Conservation (phyloP, 1,140 invertebrate genomes). For the Pseudomyrmex sp. region DNA sequence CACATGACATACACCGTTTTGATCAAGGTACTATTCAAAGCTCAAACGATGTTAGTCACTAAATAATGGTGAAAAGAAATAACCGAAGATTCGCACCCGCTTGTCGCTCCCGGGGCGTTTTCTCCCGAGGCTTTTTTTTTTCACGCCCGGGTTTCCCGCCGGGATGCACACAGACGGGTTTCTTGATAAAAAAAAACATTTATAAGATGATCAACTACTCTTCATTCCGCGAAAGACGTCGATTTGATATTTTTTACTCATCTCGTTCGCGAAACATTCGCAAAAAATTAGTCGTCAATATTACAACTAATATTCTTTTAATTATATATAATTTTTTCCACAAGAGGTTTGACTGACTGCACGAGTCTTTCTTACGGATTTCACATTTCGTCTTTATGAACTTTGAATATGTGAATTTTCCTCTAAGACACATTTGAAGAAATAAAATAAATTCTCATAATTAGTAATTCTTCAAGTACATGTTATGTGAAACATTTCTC, state of each 20-base stretch:
- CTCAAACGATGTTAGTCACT: constrained; percentile 86
- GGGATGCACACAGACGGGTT: constrained; percentile 69
- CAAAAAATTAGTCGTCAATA: background rate
- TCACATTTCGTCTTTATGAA: too few relatives aligned
- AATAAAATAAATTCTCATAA: too few relatives aligned
- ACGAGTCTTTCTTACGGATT: too few relatives aligned
- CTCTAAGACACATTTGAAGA: too few relatives aligned
- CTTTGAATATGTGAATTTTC: too few relatives aligned
- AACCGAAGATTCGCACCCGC: constrained; percentile 80
- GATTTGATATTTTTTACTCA: background rate
- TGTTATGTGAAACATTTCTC: background rate
- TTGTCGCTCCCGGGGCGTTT: constrained; percentile 64
- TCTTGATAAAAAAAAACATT: constrained; percentile 73
- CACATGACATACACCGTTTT: constrained; percentile 86
- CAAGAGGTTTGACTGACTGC: too few relatives aligned
- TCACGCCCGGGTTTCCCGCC: constrained; percentile 27
- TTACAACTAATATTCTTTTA: background rate
- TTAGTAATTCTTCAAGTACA: too few relatives aligned
- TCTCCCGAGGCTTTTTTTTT: background rate
- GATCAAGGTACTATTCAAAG: constrained; percentile 85
- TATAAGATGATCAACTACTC: constrained; percentile 62
- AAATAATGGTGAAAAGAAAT: constrained; percentile 85
- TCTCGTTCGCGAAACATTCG: background rate
- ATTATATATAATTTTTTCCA: too few relatives aligned
- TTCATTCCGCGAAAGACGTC: background rate